Evolutionary conservation across 2,113 vertebrate genomes (phyloP).

Genomic region (Platysteira castanea): DNA sequence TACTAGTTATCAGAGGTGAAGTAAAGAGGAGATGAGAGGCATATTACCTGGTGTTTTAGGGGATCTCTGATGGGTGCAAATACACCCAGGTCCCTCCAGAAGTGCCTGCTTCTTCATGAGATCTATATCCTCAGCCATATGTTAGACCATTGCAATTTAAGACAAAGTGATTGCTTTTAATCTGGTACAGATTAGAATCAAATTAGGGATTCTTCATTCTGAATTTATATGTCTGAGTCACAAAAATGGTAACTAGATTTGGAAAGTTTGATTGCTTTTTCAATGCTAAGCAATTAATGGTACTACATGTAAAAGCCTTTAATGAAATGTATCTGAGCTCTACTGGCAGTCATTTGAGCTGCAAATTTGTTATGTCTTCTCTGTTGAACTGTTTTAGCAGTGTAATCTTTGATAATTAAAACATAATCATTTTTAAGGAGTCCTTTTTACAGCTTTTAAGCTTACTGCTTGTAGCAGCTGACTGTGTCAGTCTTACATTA

Average conservation of each 20-base stretch:
- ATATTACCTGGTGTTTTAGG: background rate
- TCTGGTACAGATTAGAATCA: background rate
- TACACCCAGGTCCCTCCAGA: background rate
- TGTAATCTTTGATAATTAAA: slow-evolving; percentile 37
- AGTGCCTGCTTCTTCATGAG: background rate
- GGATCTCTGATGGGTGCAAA: background rate
- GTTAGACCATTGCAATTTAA: background rate
- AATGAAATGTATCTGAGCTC: background rate
- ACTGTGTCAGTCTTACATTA: background rate
- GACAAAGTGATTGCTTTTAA: background rate
- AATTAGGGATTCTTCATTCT: background rate
- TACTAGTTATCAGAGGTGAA: background rate
- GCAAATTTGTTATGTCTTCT: slow-evolving; percentile 20
- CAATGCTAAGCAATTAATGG: background rate
- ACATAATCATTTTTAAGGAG: background rate
- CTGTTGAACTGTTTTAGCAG: background rate
- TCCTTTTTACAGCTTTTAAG: background rate
- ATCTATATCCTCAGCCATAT: background rate
- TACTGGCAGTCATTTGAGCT: background rate
- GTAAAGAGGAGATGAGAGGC: background rate
- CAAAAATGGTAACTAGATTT: background rate
- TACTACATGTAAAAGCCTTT: background rate
- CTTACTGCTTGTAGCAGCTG: background rate
- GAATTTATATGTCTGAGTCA: background rate
- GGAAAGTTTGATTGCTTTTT: background rate